Percentiles rank a stretch among this genome's conserved stretches.
Evolutionary conservation across 1,140 invertebrate species (phyloP).

Genomic region (Drosophila persimilis): DNA sequence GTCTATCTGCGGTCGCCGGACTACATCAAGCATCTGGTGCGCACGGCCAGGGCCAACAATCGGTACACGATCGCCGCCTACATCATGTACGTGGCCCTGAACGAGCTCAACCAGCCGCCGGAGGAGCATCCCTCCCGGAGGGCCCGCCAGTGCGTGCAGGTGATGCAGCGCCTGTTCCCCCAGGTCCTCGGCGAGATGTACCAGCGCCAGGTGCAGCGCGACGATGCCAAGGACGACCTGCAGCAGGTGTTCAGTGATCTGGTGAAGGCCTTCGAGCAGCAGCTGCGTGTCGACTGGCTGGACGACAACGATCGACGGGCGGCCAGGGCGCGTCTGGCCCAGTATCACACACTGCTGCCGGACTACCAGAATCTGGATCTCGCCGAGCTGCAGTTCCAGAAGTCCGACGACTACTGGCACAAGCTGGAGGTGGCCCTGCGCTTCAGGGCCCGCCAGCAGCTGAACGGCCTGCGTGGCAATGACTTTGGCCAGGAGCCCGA

Average conservation of each 20-base stretch:
- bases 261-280: constrained; percentile 58
- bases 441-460: constrained; percentile 48
- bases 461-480: constrained; percentile 55
- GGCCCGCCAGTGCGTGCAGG: constrained; percentile 46
- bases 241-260: constrained; percentile 57
- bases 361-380: constrained; percentile 64
- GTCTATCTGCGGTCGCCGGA: constrained; percentile 56
- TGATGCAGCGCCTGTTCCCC: constrained; percentile 61
- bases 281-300: constrained; percentile 60
- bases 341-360: constrained; percentile 45
- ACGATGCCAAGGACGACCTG: constrained; percentile 51
- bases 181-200: constrained; percentile 69
- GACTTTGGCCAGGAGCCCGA: constrained; percentile 18
- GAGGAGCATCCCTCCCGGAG: constrained; percentile 41
- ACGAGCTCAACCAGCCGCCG: constrained; percentile 55
- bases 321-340: constrained; percentile 36
- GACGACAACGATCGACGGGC: constrained; percentile 62
- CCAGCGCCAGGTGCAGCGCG: constrained; percentile 51
- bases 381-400: constrained; percentile 48
- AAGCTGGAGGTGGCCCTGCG: constrained; percentile 47
- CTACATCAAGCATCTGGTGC: constrained; percentile 61
- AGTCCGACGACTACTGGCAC: constrained; percentile 60
- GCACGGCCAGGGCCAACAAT: constrained; percentile 33
- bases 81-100: constrained; percentile 71
- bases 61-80: constrained; percentile 59